Base-by-base conservation (phyloP, 2,888 invertebrate species). In the Rhaphigaster nebulosa region DNA sequence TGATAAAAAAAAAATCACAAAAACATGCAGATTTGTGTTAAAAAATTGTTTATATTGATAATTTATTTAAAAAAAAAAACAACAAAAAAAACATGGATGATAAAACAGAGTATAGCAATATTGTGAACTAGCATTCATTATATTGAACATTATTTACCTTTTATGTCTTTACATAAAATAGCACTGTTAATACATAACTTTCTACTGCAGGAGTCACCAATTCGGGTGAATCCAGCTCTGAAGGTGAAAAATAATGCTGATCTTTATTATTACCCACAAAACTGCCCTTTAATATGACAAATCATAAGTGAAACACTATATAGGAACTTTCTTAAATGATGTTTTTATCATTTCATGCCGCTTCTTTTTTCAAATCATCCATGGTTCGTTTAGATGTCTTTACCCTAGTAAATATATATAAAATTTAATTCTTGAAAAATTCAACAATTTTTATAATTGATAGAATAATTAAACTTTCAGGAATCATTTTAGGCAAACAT, bases 11-110 rank as follows among this genome's bases (percentile, higher is more conserved):
- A 90, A 90, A 84, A 90, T 80, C 90, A 90, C 90, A 90, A 90
- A 90, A 90, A 84, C 90, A 90, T 90, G 90, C 90, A 90, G 23
- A 52, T 90, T 90, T 84, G 18, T 89, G 45, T 70, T 41, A 45
- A 89, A 70, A 89, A 29, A 34, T 56, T 29, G 29, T 38, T 88
- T 38, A 60, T 60, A 26, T 38, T 70, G 15, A 70, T 34, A 34
- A 70, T 65, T 65, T 88, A 38, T 56, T 23, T 65, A 45, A 41
- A 65, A 88, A 70, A 45, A 52, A 70, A 70, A 60, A 60, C 23
- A 60, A 54, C 13, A 70, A 26, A 41, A 89, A 89, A 89, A 56
- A 70, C 84, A 84, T 84, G 41, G 41, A 84, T 84, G 34, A 45
- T 84, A 84, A 84, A 84, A 84, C 84, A 84, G 23, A 84, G 45